Evolutionary conservation across 2,797 vertebrate species (phyloP).

Genomic region (Gouania willdenowi): DNA sequence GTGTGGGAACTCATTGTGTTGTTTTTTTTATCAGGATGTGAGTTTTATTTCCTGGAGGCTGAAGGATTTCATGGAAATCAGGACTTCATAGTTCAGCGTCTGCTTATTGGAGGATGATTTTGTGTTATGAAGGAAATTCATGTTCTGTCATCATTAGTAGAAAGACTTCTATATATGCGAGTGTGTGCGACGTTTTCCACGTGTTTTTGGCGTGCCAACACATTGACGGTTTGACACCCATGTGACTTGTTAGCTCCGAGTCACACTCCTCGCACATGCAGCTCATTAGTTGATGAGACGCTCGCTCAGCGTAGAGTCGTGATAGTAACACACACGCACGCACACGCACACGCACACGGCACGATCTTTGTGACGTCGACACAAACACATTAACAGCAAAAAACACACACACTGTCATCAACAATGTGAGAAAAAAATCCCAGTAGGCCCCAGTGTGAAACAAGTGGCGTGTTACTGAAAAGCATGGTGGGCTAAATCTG

Average conservation of each 20-base stretch:
- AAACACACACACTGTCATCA: slow-evolving; percentile 27
- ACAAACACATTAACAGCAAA: slow-evolving; percentile 7
- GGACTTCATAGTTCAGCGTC: too few relatives aligned
- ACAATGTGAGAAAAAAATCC: slow-evolving; percentile 32
- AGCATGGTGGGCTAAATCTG: slow-evolving; percentile 29
- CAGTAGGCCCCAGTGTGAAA: slow-evolving; percentile 31
- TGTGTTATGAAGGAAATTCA: not conserved
- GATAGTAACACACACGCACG: slow-evolving; percentile 16
- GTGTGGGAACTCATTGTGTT: too few relatives aligned
- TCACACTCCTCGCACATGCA: slow-evolving; percentile 42
- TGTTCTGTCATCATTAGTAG: slow-evolving; percentile 35
- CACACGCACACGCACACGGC: slow-evolving; percentile 1
- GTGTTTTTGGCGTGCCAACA: slow-evolving; percentile 30
- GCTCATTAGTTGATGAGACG: slow-evolving; percentile 54
- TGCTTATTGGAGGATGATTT: too few relatives aligned
- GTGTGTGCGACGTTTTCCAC: not conserved
- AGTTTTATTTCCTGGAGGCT: slow-evolving; percentile 10
- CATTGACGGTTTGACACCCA: slow-evolving; percentile 37
- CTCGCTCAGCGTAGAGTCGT: too few relatives aligned
- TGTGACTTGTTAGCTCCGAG: slow-evolving; percentile 52
- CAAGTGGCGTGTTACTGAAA: slow-evolving; percentile 27
- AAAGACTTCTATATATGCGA: not conserved
- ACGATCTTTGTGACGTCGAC: not conserved
- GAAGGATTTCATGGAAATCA: slow-evolving; percentile 7
- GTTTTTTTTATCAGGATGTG: slow-evolving; percentile 15